Percentiles rank a stretch among this genome's conserved stretches.
These are phyloP conservation scores for Eciton burchellii DNA, from an alignment of 1,140 invertebrate species.

Conservation along the genomic window DNA sequence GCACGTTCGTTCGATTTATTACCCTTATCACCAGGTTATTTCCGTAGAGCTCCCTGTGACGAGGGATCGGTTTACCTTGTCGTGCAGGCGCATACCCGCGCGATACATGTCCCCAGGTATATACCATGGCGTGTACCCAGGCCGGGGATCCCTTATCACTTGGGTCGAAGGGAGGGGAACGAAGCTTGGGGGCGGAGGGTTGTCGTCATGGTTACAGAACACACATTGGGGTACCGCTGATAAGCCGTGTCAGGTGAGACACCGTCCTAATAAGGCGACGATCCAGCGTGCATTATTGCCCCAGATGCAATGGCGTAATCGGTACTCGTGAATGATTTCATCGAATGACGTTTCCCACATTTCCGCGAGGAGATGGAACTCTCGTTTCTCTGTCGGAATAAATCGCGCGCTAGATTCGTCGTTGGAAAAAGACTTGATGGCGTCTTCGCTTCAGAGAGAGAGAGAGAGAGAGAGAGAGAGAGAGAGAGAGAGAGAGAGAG, in stretches of 20 bases:
- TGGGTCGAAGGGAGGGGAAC: slow-evolving; percentile 48
- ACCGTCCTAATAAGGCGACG: slow-evolving; percentile 64
- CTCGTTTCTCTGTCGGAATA: background rate
- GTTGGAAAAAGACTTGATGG: too few relatives aligned
- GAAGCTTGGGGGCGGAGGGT: slow-evolving; percentile 64
- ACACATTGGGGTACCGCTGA: slow-evolving; percentile 78
- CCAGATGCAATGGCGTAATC: slow-evolving; percentile 63
- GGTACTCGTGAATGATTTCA: background rate
- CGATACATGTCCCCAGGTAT: slow-evolving; percentile 4
- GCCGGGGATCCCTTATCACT: slow-evolving; percentile 71
- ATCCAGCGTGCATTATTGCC: slow-evolving; percentile 63
- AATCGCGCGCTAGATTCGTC: too few relatives aligned
- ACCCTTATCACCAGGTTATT: slow-evolving; percentile 37
- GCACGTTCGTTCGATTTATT: slow-evolving; percentile 16
- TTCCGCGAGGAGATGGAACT: too few relatives aligned
- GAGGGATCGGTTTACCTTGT: slow-evolving; percentile 58
- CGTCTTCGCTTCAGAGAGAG: too few relatives aligned
- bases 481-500: too few relatives aligned
- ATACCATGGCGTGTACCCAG: background rate
- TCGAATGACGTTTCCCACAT: too few relatives aligned
- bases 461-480: too few relatives aligned
- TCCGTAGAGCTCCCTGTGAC: slow-evolving; percentile 40
- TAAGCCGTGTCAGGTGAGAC: slow-evolving; percentile 79
- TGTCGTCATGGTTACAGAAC: slow-evolving; percentile 80
- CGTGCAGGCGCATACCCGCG: background rate